Percentiles rank a stretch among this genome's conserved stretches.
phyloP scores from a whole-genome alignment of 2,888 invertebrate species.

The Zaprionus bogoriensis region DNA sequence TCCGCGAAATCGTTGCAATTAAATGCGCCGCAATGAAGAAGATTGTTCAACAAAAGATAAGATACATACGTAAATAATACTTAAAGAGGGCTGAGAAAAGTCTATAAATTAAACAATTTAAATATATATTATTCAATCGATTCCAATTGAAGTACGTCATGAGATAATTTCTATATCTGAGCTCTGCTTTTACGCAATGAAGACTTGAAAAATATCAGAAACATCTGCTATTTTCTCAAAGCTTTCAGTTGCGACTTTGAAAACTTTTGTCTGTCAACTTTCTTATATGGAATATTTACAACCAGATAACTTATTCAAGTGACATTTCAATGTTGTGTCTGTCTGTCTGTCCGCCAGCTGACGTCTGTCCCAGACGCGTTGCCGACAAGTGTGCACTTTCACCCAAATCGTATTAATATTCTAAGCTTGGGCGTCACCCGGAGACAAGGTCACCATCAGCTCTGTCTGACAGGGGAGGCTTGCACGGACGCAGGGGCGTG shows the following conservation, averaged over 20 bases:
- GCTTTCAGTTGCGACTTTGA: neutral
- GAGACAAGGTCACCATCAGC: neutral
- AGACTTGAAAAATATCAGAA: neutral
- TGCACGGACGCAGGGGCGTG: conserved; percentile 1
- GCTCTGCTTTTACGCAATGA: neutral
- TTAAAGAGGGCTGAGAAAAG: too few relatives aligned
- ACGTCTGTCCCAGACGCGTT: conserved; percentile 24
- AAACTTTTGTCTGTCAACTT: neutral
- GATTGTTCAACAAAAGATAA: too few relatives aligned
- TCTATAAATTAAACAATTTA: too few relatives aligned
- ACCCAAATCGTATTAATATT: conserved; percentile 61
- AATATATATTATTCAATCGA: too few relatives aligned
- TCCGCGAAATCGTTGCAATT: too few relatives aligned
- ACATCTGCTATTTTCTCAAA: conserved; percentile 9
- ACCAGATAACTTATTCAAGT: conserved; percentile 17
- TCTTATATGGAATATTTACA: neutral
- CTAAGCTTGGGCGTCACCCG: conserved; percentile 12
- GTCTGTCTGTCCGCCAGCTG: conserved; percentile 31
- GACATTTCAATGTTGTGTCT: conserved; percentile 18
- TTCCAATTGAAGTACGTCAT: too few relatives aligned
- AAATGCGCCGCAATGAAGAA: too few relatives aligned
- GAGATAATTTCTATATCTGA: too few relatives aligned
- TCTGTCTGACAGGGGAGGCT: neutral
- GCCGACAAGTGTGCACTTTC: conserved; percentile 58
- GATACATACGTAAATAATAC: too few relatives aligned